These are phyloP conservation scores for Syngnathoides biaculeatus DNA, from an alignment of 2,113 vertebrate species.

Conservation along the genomic window DNA sequence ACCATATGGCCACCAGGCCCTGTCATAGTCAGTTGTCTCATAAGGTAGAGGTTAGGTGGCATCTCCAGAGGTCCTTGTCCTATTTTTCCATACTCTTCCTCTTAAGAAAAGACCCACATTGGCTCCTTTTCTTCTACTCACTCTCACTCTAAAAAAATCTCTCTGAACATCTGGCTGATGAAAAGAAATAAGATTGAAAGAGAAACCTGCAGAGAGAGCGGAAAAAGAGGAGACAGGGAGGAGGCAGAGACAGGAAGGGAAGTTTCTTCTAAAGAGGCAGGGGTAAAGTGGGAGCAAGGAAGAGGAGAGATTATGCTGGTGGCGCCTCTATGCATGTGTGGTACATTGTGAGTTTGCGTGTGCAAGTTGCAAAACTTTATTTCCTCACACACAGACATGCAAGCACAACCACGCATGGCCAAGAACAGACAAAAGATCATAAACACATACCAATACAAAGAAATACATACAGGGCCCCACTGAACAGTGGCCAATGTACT, in stretches of 20 bases:
- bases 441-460: constrained; percentile 12
- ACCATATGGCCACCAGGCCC: constrained; percentile 23
- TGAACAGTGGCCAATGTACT: constrained; percentile 42
- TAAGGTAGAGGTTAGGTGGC: constrained; percentile 20
- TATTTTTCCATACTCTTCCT: constrained; percentile 28
- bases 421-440: constrained; percentile 22
- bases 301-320: constrained; percentile 73
- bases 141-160: constrained; percentile 16
- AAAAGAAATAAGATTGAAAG: constrained; percentile 44
- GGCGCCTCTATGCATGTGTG: constrained; percentile 66
- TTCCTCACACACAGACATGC: constrained; percentile 32
- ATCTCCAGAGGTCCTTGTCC: constrained; percentile 25
- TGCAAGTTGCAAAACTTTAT: constrained; percentile 62
- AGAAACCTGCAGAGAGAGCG: constrained; percentile 42
- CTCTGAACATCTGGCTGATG: constrained; percentile 50
- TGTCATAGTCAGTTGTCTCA: background rate
- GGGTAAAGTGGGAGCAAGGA: constrained; percentile 51
- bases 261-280: constrained; percentile 69
- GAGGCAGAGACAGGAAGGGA: constrained; percentile 75
- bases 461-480: constrained; percentile 30
- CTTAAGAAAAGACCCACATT: background rate
- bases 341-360: constrained; percentile 23
- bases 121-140: background rate
- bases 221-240: constrained; percentile 71
- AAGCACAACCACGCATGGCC: constrained; percentile 34